Conservation (phyloP, 2,888 invertebrate genomes). For the Heteropelma amictum region DNA sequence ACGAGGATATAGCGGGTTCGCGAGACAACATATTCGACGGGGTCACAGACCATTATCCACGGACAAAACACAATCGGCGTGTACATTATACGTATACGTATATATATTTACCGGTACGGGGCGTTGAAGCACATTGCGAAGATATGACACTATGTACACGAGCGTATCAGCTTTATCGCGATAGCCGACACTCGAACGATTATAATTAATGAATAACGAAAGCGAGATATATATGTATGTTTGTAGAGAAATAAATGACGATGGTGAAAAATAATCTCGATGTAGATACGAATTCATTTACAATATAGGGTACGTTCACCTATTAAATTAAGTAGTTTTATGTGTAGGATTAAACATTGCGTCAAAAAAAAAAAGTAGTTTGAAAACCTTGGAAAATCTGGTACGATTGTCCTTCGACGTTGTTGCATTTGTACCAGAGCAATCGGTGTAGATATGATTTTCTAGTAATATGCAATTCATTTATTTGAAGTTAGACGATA, state of each 20-base stretch:
- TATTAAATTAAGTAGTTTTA: conserved; percentile 35
- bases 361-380: conserved; percentile 6
- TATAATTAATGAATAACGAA: conserved; percentile 52
- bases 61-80: conserved; percentile 40
- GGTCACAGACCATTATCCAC: conserved; percentile 65
- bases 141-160: conserved; percentile 41
- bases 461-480: conserved; percentile 1
- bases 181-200: conserved; percentile 51
- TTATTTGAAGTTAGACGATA: background rate
- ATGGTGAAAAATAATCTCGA: conserved; percentile 44
- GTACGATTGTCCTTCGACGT: conserved; percentile 46
- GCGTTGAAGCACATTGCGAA: conserved; percentile 43
- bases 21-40: conserved; percentile 47
- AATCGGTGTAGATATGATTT: background rate
- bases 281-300: conserved; percentile 37
- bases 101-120: background rate
- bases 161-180: conserved; percentile 43
- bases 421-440: conserved; percentile 20
- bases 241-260: conserved; percentile 10
- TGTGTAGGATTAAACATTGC: conserved; percentile 20
- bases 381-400: conserved; percentile 17
- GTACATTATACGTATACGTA: background rate
- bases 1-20: conserved; percentile 36
- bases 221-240: conserved; percentile 13
- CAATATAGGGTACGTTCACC: conserved; percentile 48